Evolutionary conservation across 1,140 invertebrate genomes (phyloP).

Genomic region (Drosophila busckii): DNA sequence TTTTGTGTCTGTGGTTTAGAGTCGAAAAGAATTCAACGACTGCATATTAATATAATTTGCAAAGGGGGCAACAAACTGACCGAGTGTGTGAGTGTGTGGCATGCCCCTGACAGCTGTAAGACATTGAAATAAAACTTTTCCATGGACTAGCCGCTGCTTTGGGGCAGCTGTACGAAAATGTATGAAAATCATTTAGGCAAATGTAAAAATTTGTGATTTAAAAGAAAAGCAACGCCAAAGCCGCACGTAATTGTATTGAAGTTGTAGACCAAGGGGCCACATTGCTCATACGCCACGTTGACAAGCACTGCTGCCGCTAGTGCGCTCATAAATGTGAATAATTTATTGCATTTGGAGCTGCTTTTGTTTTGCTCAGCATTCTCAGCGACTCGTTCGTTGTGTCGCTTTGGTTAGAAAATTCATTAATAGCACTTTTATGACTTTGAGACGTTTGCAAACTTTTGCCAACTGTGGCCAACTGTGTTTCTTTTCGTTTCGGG

Average conservation of each 20-base stretch:
- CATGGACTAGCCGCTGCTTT: no score
- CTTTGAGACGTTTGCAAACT: constrained; percentile 41
- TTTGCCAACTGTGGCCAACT: neutral
- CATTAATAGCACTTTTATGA: constrained; percentile 77
- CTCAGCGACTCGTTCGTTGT: constrained; percentile 28
- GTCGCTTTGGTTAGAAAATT: constrained; percentile 65
- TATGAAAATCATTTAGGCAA: constrained; percentile 42
- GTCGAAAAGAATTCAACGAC: constrained; percentile 43
- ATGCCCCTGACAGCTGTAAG: constrained; percentile 12
- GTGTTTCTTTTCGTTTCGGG: neutral
- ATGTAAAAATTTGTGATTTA: constrained; percentile 45
- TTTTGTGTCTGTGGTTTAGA: constrained; percentile 39
- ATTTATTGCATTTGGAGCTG: constrained; percentile 71
- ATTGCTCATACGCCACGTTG: constrained; percentile 26
- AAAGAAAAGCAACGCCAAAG: constrained; percentile 29
- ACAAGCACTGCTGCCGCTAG: constrained; percentile 11
- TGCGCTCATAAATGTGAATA: constrained; percentile 69
- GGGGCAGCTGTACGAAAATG: no score
- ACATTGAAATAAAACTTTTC: constrained; percentile 44
- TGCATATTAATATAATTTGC: constrained; percentile 77
- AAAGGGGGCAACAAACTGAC: constrained; percentile 28
- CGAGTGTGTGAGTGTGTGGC: constrained; percentile 11
- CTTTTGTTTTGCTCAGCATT: constrained; percentile 37
- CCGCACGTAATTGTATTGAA: constrained; percentile 68
- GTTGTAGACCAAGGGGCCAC: constrained; percentile 35